Conservation (phyloP, 1,140 invertebrate species). For the Drosophila asahinai region DNA sequence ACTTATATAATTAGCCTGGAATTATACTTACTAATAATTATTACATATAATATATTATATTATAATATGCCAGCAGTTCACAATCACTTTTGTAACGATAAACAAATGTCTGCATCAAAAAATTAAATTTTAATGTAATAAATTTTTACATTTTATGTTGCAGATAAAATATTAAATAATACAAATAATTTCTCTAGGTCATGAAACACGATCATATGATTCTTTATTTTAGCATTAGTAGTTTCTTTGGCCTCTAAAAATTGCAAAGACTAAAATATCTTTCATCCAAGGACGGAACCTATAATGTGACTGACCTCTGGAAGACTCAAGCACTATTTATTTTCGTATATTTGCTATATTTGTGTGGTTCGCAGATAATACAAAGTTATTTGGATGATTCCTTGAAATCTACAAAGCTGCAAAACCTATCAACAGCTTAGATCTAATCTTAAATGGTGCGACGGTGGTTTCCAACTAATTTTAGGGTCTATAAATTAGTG, state of each 20-base stretch:
- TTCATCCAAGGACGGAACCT: conserved; percentile 16
- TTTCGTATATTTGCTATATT: not conserved
- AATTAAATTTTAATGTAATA: too few relatives aligned
- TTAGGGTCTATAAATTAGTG: conserved; percentile 39
- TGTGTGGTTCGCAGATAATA: too few relatives aligned
- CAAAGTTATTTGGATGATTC: conserved; percentile 13
- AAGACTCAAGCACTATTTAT: conserved; percentile 2
- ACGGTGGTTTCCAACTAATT: conserved; percentile 32
- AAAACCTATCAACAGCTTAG: conserved; percentile 40
- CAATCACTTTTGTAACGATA: too few relatives aligned
- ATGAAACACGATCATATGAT: not conserved
- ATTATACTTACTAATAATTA: too few relatives aligned
- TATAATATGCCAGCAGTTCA: too few relatives aligned
- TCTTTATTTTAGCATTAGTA: not conserved
- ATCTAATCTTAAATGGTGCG: conserved; percentile 35
- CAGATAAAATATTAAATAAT: too few relatives aligned
- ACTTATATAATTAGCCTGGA: too few relatives aligned
- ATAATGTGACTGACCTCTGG: conserved; percentile 25
- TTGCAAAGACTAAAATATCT: conserved; percentile 7
- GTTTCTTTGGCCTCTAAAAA: not conserved
- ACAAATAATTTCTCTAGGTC: too few relatives aligned
- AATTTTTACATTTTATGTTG: too few relatives aligned
- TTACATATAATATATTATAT: too few relatives aligned
- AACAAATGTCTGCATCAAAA: too few relatives aligned
- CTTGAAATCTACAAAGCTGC: conserved; percentile 3